Evolutionary conservation across 2,797 vertebrate genomes (phyloP).

Genomic region (Protosalanx chinensis): DNA sequence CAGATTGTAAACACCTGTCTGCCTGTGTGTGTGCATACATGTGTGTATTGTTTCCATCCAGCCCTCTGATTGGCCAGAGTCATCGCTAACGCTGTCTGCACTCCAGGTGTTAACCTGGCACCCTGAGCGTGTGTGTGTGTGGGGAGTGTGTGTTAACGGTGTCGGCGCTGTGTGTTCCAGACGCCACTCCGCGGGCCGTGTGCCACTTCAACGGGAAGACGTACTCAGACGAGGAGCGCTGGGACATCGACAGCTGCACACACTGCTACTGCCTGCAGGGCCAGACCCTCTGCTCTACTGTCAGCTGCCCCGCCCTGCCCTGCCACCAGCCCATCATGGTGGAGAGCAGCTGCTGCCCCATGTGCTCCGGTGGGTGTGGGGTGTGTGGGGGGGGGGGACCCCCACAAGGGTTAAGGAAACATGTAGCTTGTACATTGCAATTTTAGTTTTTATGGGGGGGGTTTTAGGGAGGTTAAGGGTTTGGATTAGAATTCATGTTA

Average conservation of each 20-base stretch:
- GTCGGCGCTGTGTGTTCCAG: constrained; percentile 49
- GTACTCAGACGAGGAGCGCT: constrained; percentile 84
- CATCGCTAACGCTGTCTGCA: background rate
- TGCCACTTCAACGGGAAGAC: constrained; percentile 85
- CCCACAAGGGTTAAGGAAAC: too few species aligned
- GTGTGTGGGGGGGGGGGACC: too few species aligned
- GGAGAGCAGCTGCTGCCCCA: constrained; percentile 86
- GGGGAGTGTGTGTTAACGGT: background rate
- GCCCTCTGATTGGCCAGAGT: background rate
- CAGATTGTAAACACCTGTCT: background rate
- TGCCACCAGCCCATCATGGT: constrained; percentile 78
- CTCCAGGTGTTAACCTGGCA: background rate
- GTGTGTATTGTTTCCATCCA: background rate
- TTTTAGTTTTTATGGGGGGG: too few species aligned
- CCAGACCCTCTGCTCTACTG: constrained; percentile 88
- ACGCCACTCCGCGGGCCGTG: constrained; percentile 76
- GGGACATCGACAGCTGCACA: constrained; percentile 90
- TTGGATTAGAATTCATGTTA: too few species aligned
- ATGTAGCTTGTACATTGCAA: too few species aligned
- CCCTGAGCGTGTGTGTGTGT: background rate
- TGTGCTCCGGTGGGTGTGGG: constrained; percentile 77
- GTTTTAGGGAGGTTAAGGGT: too few species aligned
- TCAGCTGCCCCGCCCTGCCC: constrained; percentile 84
- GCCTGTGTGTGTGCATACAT: background rate
- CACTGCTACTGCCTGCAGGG: constrained; percentile 91